Conservation (phyloP, 1,140 invertebrate genomes). For the Cydia fagiglandana region DNA sequence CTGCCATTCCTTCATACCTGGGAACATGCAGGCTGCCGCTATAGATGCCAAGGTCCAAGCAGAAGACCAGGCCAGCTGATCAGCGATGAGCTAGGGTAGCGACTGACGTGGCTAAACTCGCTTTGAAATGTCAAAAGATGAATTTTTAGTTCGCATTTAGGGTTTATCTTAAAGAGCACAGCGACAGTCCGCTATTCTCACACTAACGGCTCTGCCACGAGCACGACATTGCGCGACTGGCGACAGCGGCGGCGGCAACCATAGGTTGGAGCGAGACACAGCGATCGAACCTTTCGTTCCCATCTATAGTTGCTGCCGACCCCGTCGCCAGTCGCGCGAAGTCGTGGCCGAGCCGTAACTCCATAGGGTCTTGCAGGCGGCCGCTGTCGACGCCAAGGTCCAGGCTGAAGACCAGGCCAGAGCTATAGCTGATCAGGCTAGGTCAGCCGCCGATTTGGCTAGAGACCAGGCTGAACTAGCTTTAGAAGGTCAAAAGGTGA, state of each 20-base stretch:
- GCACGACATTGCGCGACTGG: too few species aligned
- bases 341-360: too few species aligned
- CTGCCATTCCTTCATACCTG: too few species aligned
- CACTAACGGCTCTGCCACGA: too few species aligned
- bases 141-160: too few species aligned
- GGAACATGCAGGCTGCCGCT: background rate
- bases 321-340: too few species aligned
- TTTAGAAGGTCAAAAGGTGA: slow-evolving; percentile 47
- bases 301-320: too few species aligned
- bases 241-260: too few species aligned
- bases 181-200: too few species aligned
- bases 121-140: slow-evolving; percentile 48
- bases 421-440: slow-evolving; percentile 43
- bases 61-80: slow-evolving; percentile 40
- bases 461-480: slow-evolving; percentile 52
- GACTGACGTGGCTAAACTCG: slow-evolving; percentile 54
- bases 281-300: too few species aligned
- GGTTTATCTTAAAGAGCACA: too few species aligned
- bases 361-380: background rate
- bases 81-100: slow-evolving; percentile 38
- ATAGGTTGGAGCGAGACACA: too few species aligned
- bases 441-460: slow-evolving; percentile 50
- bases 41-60: slow-evolving; percentile 57
- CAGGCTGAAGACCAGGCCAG: background rate
- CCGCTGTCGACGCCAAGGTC: slow-evolving; percentile 58